Evolutionary conservation across 2,888 invertebrate genomes (phyloP), one percentile per base, ranked within the genome.

Genomic region (Ferrisia virgata): DNA sequence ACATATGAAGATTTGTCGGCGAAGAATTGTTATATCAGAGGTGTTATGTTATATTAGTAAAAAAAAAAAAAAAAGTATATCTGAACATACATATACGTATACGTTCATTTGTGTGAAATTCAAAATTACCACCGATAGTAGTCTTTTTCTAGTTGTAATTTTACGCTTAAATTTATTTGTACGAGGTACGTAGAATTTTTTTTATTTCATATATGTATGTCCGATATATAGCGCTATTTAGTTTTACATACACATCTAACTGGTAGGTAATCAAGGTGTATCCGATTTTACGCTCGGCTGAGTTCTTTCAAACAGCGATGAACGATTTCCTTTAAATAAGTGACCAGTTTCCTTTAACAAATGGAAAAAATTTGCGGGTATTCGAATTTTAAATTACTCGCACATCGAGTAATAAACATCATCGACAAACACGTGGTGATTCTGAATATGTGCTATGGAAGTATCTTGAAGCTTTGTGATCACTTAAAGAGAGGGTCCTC

Each of bases 211-310:
- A 76, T 76, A 76, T 15, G 18, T 53, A n/a, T 76, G 72, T 76
- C 28, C 36, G 36, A 76, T 76, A 33, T 76, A 76, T 76, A 76
- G 36, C 72, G 28, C 18, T 76, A 36, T 82, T 82, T 58, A 82
- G 82, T 31, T 82, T 53, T 64, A 83, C 76, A 76, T 76, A 76
- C 83, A 83, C 83, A 83, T 83, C 83, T 28, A 76, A 76, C 40
- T 76, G 72, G 83, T 83, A 83, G 72, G 83, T 83, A 83, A 83
- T 83, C 83, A 83, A 83, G 72, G 83, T 83, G 83, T 83, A 83
- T 83, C 83, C 83, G 83, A 83, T 83, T 83, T 69, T 40, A 83
- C 83, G 83, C 83, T 83, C n/a, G 40, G 83, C 69, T 83, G 83
- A 76, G 28, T 76, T 47, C 72, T 33, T 83, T 69, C 83, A 43